Percentiles rank a stretch among this genome's conserved stretches.
Conservation (phyloP, 2,888 invertebrate species). For the Gymnocheta viridis region DNA sequence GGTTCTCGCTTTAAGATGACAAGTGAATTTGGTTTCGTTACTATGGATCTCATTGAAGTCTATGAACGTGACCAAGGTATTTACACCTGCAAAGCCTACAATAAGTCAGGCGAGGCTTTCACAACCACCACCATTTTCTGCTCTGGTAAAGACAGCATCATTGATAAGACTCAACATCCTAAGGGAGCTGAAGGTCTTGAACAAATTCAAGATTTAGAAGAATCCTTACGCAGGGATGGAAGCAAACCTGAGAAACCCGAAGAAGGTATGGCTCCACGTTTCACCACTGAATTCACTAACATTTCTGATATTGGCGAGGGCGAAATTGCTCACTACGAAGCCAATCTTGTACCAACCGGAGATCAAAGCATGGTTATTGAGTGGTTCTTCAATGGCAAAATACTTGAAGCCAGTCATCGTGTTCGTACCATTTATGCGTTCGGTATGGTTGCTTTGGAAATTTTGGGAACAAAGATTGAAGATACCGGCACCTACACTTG, state of each 20-base stretch:
- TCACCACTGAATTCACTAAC: constrained; percentile 93
- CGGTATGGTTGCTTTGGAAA: constrained; percentile 98
- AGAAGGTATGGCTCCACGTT: constrained; percentile 92
- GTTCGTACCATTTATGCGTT: constrained; percentile 97
- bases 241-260: constrained; percentile 87
- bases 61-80: constrained; percentile 97
- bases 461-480: constrained; percentile 95
- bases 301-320: constrained; percentile 94
- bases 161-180: constrained; percentile 95
- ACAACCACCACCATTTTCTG: constrained; percentile 95
- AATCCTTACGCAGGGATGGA: constrained; percentile 89
- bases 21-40: constrained; percentile 98
- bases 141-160: constrained; percentile 90
- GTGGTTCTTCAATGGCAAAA: constrained; percentile 97
- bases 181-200: constrained; percentile 96
- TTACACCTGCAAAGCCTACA: constrained; percentile 95
- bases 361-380: constrained; percentile 97
- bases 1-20: constrained; percentile 95
- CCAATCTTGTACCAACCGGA: constrained; percentile 95
- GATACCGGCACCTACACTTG: constrained; percentile 96
- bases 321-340: constrained; percentile 98
- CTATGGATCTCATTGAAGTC: constrained; percentile 94
- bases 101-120: constrained; percentile 94
- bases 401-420: constrained; percentile 93
- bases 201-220: constrained; percentile 95